Evolutionary conservation across 64 coral and sea anemone species (phyloP), one percentile per base, ranked within the genome.

Genomic region (Astreopora myriophthalma): DNA sequence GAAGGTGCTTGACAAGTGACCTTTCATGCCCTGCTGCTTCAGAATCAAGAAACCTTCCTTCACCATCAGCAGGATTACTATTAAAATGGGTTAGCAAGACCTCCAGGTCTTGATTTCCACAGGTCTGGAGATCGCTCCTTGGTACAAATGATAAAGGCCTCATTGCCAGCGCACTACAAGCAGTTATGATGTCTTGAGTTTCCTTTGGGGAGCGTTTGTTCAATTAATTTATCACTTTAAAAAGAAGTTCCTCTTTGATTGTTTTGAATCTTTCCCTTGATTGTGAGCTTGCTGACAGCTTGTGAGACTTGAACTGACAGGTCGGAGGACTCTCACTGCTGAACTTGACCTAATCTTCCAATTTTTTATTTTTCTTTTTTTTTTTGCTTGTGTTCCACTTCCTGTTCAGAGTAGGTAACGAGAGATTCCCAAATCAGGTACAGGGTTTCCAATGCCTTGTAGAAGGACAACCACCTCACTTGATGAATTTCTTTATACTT

Each of bases 401-500:
- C 73, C 60, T 89, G 74, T 39, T 89, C 55, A 28, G 79, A 89
- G 63, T 77, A 79, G 71, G 74, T 89, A 20, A 76, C 73, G 60
- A 89, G 69, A 89, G 87, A 89, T 23, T 74, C 71, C 71, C 71
- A 74, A 75, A 51, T 89, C 31, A 75, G 48, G 72, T 77, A 76
- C 46, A 76, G 37, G 34, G 87, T 89, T 57, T 89, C 71, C 28
- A 55, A 14, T 61, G 51, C 87, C 34, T 89, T 89, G 72, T 89
- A 75, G 39, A 88, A 88, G 48, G 87, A n/a, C 55, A 89, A 61
- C 73, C 87, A 77, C 69, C 73, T 77, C 25, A 77, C 87, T 23
- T 89, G 73, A 73, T 89, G 87, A 33, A 89, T 77, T 73, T 89
- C 87, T 60, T 89, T 89, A 58, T 89, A 89, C 72, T 89, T 89